Base-by-base conservation (phyloP, 2,888 invertebrate species). In the Drosophila imparisetae region DNA sequence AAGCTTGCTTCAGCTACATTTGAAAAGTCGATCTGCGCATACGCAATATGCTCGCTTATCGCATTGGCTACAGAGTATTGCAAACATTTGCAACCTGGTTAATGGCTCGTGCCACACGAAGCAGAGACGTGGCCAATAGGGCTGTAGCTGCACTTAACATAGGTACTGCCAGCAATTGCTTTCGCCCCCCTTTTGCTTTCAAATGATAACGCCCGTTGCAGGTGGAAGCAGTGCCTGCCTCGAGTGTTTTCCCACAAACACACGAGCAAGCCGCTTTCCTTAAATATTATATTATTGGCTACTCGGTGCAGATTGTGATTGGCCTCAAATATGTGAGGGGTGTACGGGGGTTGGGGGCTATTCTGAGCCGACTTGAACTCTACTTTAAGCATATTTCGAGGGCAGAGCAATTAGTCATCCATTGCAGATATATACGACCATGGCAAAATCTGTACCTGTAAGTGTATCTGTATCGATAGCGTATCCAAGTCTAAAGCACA, bases 231-330 rank as follows among this genome's bases (percentile, higher is more conserved):
- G 36, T 53, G 55, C 48, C 50, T 67, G 68, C 68, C 61, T 61
- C 65, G 38, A 50, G 58, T 70, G 50, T 66, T 61, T 36, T 34
- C 32, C 29, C 7, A 11, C 38, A 36, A 54, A 36, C 18, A 54
- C 24, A 36, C 45, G 42, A 61, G 48, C 50, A 68, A 52, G 15
- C 60, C 77, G 53, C 77, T 78, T 78, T 78, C 77, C 74, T 77
- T 42, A 74, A 78, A 78, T 74, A 78, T 77, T 70, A 50, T 32
- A 36, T 29, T 52, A 61, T 52, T 52, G 36, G 55, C 73, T 29
- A 66, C 59, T 66, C 45, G 57, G 21, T 18, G 34, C 30, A 30
- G 38, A n/a, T 36, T 13, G 34, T 8, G 10, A 10, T 52, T 50
- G 21, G 21, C 18, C 42, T 6, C 21, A 21, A 21, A 42, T 21